A percentile compares a stretch with the other conserved stretches of the same genome.
Evolutionary conservation across 2,888 invertebrate genomes (phyloP).

Genomic region (Metalampra italica): DNA sequence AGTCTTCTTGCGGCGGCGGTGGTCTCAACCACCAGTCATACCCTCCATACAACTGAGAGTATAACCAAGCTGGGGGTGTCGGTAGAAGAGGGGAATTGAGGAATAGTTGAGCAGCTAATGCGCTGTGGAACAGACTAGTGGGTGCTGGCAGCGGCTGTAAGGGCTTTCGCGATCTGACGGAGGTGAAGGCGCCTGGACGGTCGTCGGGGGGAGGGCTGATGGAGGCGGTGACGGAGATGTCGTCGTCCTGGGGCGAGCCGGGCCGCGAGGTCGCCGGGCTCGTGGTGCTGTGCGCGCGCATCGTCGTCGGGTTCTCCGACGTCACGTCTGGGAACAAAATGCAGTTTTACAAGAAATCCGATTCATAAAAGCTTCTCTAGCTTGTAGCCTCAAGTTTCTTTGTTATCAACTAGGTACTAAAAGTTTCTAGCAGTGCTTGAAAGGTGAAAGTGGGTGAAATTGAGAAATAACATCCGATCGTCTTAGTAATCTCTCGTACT

Average conservation of each 20-base stretch:
- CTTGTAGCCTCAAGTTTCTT: not conserved
- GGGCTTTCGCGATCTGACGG: slow-evolving; percentile 67
- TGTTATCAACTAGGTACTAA: too few relatives aligned
- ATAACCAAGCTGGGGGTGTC: slow-evolving; percentile 87
- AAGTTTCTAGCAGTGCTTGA: too few relatives aligned
- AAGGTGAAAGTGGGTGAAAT: too few relatives aligned
- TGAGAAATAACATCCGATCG: too few relatives aligned
- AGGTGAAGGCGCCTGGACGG: slow-evolving; percentile 76
- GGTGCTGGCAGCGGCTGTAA: slow-evolving; percentile 66
- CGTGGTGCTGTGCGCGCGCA: slow-evolving; percentile 84
- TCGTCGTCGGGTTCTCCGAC: slow-evolving; percentile 61
- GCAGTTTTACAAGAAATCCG: too few relatives aligned
- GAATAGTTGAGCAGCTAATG: slow-evolving; percentile 83
- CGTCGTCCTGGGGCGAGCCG: slow-evolving; percentile 77
- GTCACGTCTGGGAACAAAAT: slow-evolving; percentile 48
- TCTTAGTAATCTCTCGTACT: too few relatives aligned
- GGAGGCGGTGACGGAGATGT: slow-evolving; percentile 82
- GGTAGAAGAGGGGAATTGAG: slow-evolving; percentile 86
- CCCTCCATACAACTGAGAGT: slow-evolving; percentile 85
- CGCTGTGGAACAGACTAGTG: slow-evolving; percentile 71
- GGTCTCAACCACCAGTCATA: slow-evolving; percentile 84
- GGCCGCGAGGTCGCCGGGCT: slow-evolving; percentile 83
- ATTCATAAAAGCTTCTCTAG: too few relatives aligned
- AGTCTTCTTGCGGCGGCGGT: slow-evolving; percentile 61
- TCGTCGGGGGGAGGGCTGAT: slow-evolving; percentile 72